Conservation (phyloP, 2,113 vertebrate species). For the Platichthys flesus region DNA sequence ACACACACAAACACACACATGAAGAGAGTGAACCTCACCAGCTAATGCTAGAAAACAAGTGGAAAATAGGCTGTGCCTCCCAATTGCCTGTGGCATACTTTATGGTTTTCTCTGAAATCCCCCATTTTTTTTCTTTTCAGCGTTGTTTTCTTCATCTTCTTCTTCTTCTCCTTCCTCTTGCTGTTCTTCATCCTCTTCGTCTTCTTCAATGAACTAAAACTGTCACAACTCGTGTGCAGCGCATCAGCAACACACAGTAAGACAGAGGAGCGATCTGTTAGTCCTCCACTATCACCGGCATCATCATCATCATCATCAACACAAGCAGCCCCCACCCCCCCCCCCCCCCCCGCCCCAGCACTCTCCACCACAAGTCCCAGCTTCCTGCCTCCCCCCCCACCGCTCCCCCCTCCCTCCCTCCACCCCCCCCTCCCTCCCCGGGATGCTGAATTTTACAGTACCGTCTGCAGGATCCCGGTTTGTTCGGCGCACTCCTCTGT, state of each 20-base stretch:
- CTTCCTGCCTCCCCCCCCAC: slow-evolving; percentile 36
- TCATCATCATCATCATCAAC: slow-evolving; percentile 59
- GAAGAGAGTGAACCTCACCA: slow-evolving; percentile 16
- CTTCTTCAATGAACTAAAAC: slow-evolving; percentile 55
- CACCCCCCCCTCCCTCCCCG: slow-evolving; percentile 16
- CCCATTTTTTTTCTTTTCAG: slow-evolving; percentile 11
- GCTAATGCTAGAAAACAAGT: slow-evolving; percentile 53
- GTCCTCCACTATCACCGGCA: slow-evolving; percentile 59
- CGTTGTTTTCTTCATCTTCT: slow-evolving; percentile 43
- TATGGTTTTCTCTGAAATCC: slow-evolving; percentile 39
- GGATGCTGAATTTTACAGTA: slow-evolving; percentile 74
- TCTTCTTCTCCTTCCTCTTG: background rate
- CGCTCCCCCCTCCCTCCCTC: background rate
- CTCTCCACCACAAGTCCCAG: slow-evolving; percentile 29
- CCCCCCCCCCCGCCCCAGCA: slow-evolving; percentile 5
- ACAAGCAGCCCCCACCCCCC: slow-evolving; percentile 5
- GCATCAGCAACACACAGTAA: slow-evolving; percentile 49
- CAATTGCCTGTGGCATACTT: slow-evolving; percentile 46
- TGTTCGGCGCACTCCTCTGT: slow-evolving; percentile 66
- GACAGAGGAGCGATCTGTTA: slow-evolving; percentile 59
- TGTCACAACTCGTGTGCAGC: slow-evolving; percentile 62
- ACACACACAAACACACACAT: background rate
- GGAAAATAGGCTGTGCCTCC: slow-evolving; percentile 53
- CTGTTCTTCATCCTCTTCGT: background rate
- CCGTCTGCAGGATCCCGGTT: slow-evolving; percentile 73